Conservation (phyloP, 1,140 invertebrate genomes). For the Hylaeus anthracinus region DNA sequence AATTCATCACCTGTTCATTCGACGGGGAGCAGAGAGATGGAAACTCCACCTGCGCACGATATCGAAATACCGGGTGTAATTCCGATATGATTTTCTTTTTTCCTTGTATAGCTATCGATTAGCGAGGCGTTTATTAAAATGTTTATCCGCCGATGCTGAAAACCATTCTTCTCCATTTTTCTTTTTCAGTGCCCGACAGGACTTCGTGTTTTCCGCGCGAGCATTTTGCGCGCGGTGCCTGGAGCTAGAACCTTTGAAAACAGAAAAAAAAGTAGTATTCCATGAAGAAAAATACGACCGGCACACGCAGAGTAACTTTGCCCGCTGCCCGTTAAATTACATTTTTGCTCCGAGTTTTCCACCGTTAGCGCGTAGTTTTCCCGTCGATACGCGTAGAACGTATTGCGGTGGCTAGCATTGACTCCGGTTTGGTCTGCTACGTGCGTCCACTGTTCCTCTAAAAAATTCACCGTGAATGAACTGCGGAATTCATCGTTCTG, state of each 20-base stretch:
- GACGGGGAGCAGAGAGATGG: too few relatives aligned
- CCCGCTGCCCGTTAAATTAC: slow-evolving; percentile 20
- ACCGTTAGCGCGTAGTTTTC: slow-evolving; percentile 25
- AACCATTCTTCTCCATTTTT: background rate
- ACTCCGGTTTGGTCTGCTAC: background rate
- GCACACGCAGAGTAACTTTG: background rate
- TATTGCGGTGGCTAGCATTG: background rate
- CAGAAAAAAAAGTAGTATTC: background rate
- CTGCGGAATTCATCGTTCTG: slow-evolving; percentile 30
- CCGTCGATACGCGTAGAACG: slow-evolving; percentile 6
- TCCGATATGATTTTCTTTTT: background rate
- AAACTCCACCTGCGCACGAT: background rate
- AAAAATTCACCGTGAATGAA: slow-evolving; percentile 24
- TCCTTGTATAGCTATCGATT: background rate
- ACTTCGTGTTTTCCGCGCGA: background rate
- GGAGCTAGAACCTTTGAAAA: background rate
- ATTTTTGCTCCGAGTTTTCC: slow-evolving; percentile 26
- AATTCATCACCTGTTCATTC: too few relatives aligned
- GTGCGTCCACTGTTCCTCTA: background rate
- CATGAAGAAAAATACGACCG: background rate
- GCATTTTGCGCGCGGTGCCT: slow-evolving; percentile 14
- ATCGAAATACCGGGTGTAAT: background rate
- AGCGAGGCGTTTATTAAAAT: slow-evolving; percentile 64
- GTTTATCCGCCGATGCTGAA: slow-evolving; percentile 56
- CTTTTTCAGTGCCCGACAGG: background rate